Evolutionary conservation across 1,140 invertebrate species (phyloP).

Genomic region (Pseudomyrmex sp.): DNA sequence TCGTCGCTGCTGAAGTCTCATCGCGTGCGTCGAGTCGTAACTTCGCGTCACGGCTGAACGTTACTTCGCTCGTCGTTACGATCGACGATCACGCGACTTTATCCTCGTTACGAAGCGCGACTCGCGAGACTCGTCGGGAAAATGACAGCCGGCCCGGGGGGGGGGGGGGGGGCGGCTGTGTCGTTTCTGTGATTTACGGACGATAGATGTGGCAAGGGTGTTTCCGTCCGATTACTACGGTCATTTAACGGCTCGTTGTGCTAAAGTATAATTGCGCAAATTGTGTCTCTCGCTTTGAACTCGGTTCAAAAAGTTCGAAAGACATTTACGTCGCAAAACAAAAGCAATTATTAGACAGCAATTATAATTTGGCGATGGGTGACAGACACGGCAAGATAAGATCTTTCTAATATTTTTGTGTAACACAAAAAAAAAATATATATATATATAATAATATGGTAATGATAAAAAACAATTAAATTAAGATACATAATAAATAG

Average conservation of each 20-base stretch:
- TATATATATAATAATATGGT: too few species aligned
- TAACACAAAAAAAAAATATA: too few species aligned
- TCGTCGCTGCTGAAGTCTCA: conserved; percentile 48
- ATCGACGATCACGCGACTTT: conserved; percentile 70
- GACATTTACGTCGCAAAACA: background rate
- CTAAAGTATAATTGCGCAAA: conserved; percentile 27
- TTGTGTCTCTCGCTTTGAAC: background rate
- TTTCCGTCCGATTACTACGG: conserved; percentile 28
- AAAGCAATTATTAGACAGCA: too few species aligned
- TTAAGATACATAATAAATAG: too few species aligned
- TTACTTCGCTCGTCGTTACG: conserved; percentile 65
- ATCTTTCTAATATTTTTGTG: too few species aligned
- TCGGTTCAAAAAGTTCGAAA: background rate
- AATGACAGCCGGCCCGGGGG: conserved; percentile 46
- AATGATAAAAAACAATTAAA: too few species aligned
- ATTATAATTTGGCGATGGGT: too few species aligned
- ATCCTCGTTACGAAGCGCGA: background rate
- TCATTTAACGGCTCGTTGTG: conserved; percentile 33
- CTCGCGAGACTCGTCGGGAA: conserved; percentile 50
- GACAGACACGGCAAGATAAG: too few species aligned
- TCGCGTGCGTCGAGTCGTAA: conserved; percentile 66
- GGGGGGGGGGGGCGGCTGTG: background rate
- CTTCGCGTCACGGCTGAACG: conserved; percentile 64
- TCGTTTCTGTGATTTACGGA: conserved; percentile 68
- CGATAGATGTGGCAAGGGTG: conserved; percentile 10